Base-by-base conservation (phyloP, 2,888 invertebrate genomes). In the Eretmocerus hayati region DNA sequence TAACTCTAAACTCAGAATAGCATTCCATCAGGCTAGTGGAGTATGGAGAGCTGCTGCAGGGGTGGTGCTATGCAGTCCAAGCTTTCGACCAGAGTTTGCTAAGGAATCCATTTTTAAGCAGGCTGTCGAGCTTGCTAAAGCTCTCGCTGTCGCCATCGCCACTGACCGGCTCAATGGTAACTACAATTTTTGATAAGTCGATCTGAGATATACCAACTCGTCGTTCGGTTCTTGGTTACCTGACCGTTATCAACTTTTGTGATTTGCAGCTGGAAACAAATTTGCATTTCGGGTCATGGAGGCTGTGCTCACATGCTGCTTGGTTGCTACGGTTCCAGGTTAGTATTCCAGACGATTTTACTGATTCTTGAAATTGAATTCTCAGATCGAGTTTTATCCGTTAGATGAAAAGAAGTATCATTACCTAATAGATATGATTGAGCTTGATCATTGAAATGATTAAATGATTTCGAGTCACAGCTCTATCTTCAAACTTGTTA, bases 11-110 rank as follows among this genome's bases (percentile, higher is more conserved):
- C 33, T 13, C 37, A 53, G 19, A 38, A 36, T 13, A 15, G 19
- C 39, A 40, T 57, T 71, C 22, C 62, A 64, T 51, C 67, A 66
- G 46, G 63, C 65, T 0, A 66, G 67, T 33, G 61, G 65, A 2
- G 68, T 61, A 1, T 71, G 71, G 71, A 61, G 65, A 49, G 64
- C 69, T 3, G 63, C 65, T 1, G 68, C 69, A 8, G 67, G 65
- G 1, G 62, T 82, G 37, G 77, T 77, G 30, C 60, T 80, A 41
- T 77, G 75, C 64, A 79, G 80, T 53, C 79, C 80, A 1, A 65
- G 71, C 67, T 78, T 81, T 57, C 70, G 80, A 2, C 60, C 64
- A 56, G 69, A 72, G 59, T 62, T 78, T 46, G 72, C 71, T 15
- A 62, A 65, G 19, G 73, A 75, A 62, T 42, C 60, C 1, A 69